Evolutionary conservation across 2,888 invertebrate species (phyloP), one percentile per base, ranked within the genome.

Genomic region (Mactromeris polynyma): DNA sequence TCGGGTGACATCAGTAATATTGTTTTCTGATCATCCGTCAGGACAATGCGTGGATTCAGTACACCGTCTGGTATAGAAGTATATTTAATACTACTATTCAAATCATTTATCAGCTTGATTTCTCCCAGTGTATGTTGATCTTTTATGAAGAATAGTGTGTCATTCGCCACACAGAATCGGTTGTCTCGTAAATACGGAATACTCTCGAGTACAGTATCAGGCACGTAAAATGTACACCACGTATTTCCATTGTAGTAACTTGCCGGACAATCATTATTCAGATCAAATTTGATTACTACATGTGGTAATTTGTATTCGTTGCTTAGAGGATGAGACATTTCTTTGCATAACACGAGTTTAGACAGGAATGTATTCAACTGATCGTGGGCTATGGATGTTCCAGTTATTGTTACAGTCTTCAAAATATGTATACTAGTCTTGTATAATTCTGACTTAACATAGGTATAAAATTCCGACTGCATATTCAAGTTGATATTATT

Each of bases 181-280:
- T 83, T 83, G 73, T 83, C 83, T 42, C 42, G 26, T 33, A 83
- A 36, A 46, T 40, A 83, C 0, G 83, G 83, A 7, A 83, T 31
- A 42, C 40, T 46, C 9, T 38, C 26, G 19, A 73, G 40, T 51
- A 83, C 19, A 26, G 83, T 42, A n/a, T 83, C 73, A 2, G 83
- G 77, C 3, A 83, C 31, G 33, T 36, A 83, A 19, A 83, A 31
- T n/a, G 83, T 21, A 73, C 83, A 83, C 83, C 83, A 83, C 1
- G 11, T 42, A 6, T 83, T 46, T 19, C 83, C 83, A 46, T 73
- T 83, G 31, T 42, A 83, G 69, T 83, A 83, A 38, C 42, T 69
- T 46, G 46, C 46, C 0, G 36, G 21, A 40, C n/a, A n/a, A 3
- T 19, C 40, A 11, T 46, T 46, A 17, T 46, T 40, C 31, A 42